A percentile compares a stretch with the other conserved stretches of the same genome.
These are phyloP conservation scores for Crypturellus tataupa DNA, from an alignment of 2,797 vertebrate genomes.

Conservation along the genomic window DNA sequence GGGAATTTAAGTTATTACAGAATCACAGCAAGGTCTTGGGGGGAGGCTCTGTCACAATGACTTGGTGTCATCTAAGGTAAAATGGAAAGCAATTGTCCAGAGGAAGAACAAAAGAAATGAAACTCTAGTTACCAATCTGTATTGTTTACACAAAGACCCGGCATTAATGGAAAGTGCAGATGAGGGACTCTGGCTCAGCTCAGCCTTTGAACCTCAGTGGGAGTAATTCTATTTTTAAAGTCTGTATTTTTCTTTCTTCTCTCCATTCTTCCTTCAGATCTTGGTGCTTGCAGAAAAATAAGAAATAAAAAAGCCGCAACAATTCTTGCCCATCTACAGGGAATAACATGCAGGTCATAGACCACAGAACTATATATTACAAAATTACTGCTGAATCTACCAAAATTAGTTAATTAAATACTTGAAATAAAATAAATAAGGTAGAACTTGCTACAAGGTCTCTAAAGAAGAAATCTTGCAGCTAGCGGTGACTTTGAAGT, in stretches of 20 bases:
- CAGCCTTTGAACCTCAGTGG: slow-evolving; percentile 28
- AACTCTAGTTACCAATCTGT: slow-evolving; percentile 15
- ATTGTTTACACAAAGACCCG: slow-evolving; percentile 54
- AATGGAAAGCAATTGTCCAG: slow-evolving; percentile 36
- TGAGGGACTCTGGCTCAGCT: slow-evolving; percentile 27
- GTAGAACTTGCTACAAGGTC: slow-evolving; percentile 58
- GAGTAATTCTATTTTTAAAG: slow-evolving; percentile 30
- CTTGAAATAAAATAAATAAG: slow-evolving; percentile 77
- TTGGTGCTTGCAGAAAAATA: slow-evolving; percentile 18
- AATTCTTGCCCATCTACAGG: slow-evolving; percentile 20
- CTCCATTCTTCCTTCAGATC: slow-evolving; percentile 48
- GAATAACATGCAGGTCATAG: slow-evolving; percentile 49
- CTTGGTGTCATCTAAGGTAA: slow-evolving; percentile 54
- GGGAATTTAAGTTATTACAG: slow-evolving; percentile 45
- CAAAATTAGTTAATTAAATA: slow-evolving; percentile 53
- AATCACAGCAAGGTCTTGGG: slow-evolving; percentile 19
- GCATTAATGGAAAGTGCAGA: slow-evolving; percentile 31
- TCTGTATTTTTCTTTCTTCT: background rate
- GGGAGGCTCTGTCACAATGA: background rate
- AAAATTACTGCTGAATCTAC: slow-evolving; percentile 37
- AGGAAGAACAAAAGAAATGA: slow-evolving; percentile 48
- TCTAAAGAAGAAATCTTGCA: slow-evolving; percentile 66
- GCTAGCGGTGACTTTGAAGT: slow-evolving; percentile 73
- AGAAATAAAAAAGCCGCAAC: background rate
- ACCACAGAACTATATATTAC: slow-evolving; percentile 40